A percentile compares a stretch with the other conserved stretches of the same genome.
Conservation (phyloP, 2,113 vertebrate genomes). For the Nannobrachium achirus region DNA sequence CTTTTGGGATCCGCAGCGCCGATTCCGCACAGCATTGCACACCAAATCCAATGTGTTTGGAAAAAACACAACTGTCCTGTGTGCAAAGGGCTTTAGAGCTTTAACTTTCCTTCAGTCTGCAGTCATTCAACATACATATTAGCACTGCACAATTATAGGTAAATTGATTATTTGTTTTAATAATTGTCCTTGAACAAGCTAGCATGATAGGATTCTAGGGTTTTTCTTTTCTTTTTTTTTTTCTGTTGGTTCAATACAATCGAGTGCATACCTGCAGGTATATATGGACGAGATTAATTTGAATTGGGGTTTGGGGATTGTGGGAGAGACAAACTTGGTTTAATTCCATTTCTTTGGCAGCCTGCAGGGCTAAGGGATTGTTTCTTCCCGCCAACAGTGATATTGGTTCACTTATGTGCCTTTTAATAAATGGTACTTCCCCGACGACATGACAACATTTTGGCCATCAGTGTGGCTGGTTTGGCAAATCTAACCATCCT, state of each 20-base stretch:
- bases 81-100: not conserved
- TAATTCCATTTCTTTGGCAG: constrained; percentile 42
- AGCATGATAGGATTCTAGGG: constrained; percentile 22
- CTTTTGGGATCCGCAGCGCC: too few species aligned
- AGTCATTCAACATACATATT: constrained; percentile 1
- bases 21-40: too few species aligned
- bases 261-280: not conserved
- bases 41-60: too few species aligned
- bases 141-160: too few species aligned
- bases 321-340: constrained; percentile 23
- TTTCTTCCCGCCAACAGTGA: constrained; percentile 28
- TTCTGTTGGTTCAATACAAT: not conserved
- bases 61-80: not conserved
- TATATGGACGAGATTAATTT: constrained; percentile 17
- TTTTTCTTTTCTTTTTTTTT: not conserved
- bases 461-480: constrained; percentile 29
- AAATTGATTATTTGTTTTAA: too few species aligned
- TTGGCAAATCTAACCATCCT: not conserved
- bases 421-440: constrained; percentile 47
- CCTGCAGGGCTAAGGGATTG: constrained; percentile 30
- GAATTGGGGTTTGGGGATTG: constrained; percentile 1
- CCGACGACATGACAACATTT: constrained; percentile 22
- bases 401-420: constrained; percentile 22
- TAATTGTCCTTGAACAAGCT: not conserved
- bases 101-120: not conserved